Evolutionary conservation across 2,797 vertebrate species (phyloP), one percentile per base, ranked within the genome.

Genomic region (Pitangus sulphuratus): DNA sequence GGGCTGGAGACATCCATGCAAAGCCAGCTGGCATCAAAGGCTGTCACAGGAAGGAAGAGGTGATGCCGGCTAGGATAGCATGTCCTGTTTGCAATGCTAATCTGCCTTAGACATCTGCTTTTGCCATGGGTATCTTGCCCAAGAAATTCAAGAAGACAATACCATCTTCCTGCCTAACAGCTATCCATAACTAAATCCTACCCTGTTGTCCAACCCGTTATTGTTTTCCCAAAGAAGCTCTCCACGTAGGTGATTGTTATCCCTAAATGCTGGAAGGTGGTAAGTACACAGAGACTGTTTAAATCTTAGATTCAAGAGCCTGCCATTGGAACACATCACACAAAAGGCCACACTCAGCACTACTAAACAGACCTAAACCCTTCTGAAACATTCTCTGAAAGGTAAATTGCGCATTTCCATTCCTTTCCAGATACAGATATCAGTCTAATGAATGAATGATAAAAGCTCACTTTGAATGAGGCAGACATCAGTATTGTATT

Each of bases 1-100:
- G 24, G 56, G 40, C 68, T 79, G 17, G 18, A 60, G 66, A 53
- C 7, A 68, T 33, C 54, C 54, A 19, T 0, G 2, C 24, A 47
- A 35, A 81, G 44, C 65, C 15, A 68, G 25, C 48, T 62, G 28
- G 33, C 39, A 60, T 60, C 47, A 62, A 45, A 53, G 12, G 7
- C 20, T 48, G 24, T 35, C 45, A 33, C 45, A 65, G 61, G 20
- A 78, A 25, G 15, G 18, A 9, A 75, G 20, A 62, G 31, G 24
- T 0, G 0, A 57, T 2, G 0, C 37, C 26, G 33, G 37, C 13
- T 62, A 56, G 57, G 4, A 51, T 3, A 11, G 15, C 16, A 31
- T 7, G 39, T 14, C 61, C 44, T 51, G 44, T 31, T 30, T 22
- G 3, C 26, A 64, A 21, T 5, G 33, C 53, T 81, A 28, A 24